A percentile compares a stretch with the other conserved stretches of the same genome.
Evolutionary conservation across 2,113 vertebrate species (phyloP).

Genomic region (Cyanistes caeruleus): DNA sequence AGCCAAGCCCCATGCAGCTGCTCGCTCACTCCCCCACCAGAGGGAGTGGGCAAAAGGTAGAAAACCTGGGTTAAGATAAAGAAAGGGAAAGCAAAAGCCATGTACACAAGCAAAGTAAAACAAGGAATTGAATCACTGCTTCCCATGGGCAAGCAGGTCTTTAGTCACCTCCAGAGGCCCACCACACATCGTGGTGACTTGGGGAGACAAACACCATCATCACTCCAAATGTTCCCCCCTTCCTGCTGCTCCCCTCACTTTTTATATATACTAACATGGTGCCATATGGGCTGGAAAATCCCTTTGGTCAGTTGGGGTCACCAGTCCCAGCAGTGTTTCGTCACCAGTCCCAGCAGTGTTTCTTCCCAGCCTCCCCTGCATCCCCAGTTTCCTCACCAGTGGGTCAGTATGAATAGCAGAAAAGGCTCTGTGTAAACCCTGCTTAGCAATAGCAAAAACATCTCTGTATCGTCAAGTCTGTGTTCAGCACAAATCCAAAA

Average conservation of each 20-base stretch:
- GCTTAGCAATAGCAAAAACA: not conserved
- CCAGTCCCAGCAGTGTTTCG: not conserved
- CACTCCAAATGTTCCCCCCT: not conserved
- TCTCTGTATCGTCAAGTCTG: not conserved
- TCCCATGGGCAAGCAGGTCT: not conserved
- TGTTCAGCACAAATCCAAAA: not conserved
- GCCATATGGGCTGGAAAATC: not conserved
- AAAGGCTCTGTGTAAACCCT: not conserved
- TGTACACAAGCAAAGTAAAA: not conserved
- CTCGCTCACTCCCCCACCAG: not conserved
- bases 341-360: not conserved
- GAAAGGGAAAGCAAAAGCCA: not conserved
- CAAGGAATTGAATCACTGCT: not conserved
- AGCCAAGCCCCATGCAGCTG: rapidly evolving
- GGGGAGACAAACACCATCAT: not conserved
- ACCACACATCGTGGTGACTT: rapidly evolving
- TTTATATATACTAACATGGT: not conserved
- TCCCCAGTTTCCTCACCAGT: not conserved
- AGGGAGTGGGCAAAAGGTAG: not conserved
- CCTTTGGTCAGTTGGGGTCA: not conserved
- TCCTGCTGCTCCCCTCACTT: not conserved
- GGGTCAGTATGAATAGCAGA: not conserved
- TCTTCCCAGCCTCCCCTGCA: not conserved
- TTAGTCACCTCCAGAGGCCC: not conserved
- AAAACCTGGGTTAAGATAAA: no score